Conservation (phyloP, 2,113 vertebrate species). For the Strix aluco region DNA sequence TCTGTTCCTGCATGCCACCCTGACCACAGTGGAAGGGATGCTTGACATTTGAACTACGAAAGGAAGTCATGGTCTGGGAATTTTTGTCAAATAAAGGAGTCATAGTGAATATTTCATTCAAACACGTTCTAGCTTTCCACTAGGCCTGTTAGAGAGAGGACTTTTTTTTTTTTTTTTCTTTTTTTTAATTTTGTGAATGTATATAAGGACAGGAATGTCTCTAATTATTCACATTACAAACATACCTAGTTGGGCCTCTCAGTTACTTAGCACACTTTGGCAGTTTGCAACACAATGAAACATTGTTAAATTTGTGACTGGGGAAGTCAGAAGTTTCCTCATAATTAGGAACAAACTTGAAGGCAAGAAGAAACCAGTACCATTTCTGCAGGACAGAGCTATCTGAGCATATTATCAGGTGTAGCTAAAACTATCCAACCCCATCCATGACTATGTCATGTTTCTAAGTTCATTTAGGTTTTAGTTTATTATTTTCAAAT, state of each 20-base stretch:
- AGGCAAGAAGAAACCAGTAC: neutral
- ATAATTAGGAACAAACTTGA: neutral
- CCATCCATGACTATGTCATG: neutral
- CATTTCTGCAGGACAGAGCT: neutral
- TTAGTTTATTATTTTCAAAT: neutral
- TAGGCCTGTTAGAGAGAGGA: neutral
- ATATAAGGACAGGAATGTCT: neutral
- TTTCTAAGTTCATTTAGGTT: neutral
- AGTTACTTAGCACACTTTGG: neutral
- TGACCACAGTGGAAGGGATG: constrained; percentile 14
- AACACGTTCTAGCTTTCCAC: neutral
- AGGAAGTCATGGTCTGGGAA: constrained; percentile 52
- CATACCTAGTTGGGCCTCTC: neutral
- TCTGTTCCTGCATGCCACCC: constrained; percentile 47
- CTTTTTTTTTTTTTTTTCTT: neutral
- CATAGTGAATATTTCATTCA: constrained; percentile 22
- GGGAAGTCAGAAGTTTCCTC: neutral
- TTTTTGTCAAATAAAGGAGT: constrained; percentile 58
- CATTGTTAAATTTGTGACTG: neutral
- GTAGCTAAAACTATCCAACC: neutral
- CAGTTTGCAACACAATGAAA: neutral
- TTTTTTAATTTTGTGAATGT: neutral
- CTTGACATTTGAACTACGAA: constrained; percentile 62
- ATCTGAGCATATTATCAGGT: neutral
- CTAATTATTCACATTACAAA: neutral